These are phyloP conservation scores for Rhingia rostrata DNA, from an alignment of 2,888 invertebrate genomes.

Conservation along the genomic window DNA sequence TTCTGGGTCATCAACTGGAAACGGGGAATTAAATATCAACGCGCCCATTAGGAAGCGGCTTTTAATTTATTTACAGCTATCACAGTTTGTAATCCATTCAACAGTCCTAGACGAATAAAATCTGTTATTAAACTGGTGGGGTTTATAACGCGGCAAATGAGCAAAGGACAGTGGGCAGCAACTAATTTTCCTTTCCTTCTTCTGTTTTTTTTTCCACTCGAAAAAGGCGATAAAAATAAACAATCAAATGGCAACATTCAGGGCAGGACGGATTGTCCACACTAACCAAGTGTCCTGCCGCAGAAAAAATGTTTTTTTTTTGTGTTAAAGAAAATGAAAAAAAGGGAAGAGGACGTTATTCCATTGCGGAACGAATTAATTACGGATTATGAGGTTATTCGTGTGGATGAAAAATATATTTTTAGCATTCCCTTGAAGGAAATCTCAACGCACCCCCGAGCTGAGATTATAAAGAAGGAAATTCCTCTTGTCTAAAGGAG, in stretches of 20 bases:
- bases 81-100: conserved; percentile 36
- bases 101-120: conserved; percentile 35
- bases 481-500: conserved; percentile 33
- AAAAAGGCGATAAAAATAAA: conserved; percentile 23
- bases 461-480: conserved; percentile 1
- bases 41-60: conserved; percentile 11
- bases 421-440: conserved; percentile 12
- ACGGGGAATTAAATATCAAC: conserved; percentile 47
- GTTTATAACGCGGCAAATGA: conserved; percentile 66
- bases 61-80: conserved; percentile 41
- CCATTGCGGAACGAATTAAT: conserved; percentile 72
- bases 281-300: conserved; percentile 19
- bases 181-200: conserved; percentile 39
- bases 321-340: background rate
- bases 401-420: conserved; percentile 66
- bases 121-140: conserved; percentile 32
- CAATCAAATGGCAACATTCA: conserved; percentile 51
- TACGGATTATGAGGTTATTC: conserved; percentile 72
- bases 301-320: background rate
- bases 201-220: background rate
- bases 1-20: conserved; percentile 25
- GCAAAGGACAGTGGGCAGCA: conserved; percentile 19
- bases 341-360: conserved; percentile 33
- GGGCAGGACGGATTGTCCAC: conserved; percentile 33
- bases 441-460: conserved; percentile 10